Percentiles rank a stretch among this genome's conserved stretches.
These are phyloP conservation scores for Acronicta psi DNA, from an alignment of 2,888 invertebrate genomes.

Conservation along the genomic window DNA sequence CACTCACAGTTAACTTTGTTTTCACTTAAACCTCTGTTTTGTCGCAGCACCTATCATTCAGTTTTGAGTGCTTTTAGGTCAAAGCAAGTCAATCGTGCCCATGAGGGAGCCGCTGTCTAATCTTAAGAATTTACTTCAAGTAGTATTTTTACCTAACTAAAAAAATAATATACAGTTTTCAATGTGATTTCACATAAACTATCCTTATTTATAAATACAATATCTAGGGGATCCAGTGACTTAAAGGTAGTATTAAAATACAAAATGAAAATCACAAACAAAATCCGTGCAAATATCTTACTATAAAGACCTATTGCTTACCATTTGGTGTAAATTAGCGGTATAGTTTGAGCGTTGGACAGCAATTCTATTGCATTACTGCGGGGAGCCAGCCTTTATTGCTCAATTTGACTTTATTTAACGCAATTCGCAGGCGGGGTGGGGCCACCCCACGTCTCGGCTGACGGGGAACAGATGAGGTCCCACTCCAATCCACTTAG, in stretches of 20 bases:
- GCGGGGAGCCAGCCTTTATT: constrained; percentile 86
- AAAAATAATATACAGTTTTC: not conserved
- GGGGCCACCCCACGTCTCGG: constrained; percentile 66
- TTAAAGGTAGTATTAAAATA: not conserved
- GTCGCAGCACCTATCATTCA: constrained; percentile 40
- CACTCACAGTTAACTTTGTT: constrained; percentile 77
- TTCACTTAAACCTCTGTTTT: constrained; percentile 69
- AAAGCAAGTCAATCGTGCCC: constrained; percentile 26
- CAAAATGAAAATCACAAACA: not conserved
- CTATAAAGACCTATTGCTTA: constrained; percentile 48
- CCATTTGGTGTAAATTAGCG: constrained; percentile 76
- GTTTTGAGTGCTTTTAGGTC: constrained; percentile 42
- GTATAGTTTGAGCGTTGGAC: constrained; percentile 72
- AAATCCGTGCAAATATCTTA: constrained; percentile 27
- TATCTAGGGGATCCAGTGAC: not conserved
- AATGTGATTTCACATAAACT: too few species aligned
- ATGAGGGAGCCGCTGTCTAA: constrained; percentile 12
- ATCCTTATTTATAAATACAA: too few species aligned
- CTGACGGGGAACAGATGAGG: constrained; percentile 87
- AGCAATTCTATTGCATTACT: constrained; percentile 84
- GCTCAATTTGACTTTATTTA: constrained; percentile 89
- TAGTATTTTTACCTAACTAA: too few species aligned
- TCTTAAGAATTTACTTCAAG: not conserved
- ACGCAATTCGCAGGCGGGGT: constrained; percentile 75
- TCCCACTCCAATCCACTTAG: constrained; percentile 88